Conservation (phyloP, 2,113 vertebrate species). For the Pedionomus torquatus region DNA sequence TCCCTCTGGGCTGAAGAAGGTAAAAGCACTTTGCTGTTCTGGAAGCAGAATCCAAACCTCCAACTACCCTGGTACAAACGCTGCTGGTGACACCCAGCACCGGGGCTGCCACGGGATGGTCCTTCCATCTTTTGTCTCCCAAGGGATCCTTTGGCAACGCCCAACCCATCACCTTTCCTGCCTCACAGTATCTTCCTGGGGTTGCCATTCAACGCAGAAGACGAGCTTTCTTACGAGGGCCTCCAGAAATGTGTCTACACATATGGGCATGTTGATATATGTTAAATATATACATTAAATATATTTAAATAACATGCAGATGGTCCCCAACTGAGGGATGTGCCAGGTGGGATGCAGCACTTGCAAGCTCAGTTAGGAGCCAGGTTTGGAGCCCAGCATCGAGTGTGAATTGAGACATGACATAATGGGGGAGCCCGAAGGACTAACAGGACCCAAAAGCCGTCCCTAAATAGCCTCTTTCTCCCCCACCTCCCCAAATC, state of each 20-base stretch:
- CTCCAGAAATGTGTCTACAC: fast-evolving
- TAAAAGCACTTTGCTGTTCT: background rate
- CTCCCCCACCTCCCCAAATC: background rate
- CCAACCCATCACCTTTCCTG: background rate
- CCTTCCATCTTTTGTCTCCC: background rate
- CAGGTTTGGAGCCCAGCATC: background rate
- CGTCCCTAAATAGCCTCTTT: background rate
- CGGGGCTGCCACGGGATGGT: background rate
- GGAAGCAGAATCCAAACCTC: background rate
- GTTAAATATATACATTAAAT: background rate
- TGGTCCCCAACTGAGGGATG: background rate
- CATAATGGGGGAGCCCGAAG: background rate
- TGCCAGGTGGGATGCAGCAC: background rate
- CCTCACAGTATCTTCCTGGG: background rate
- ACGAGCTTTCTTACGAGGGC: background rate
- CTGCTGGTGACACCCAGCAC: background rate
- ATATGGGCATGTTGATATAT: fast-evolving
- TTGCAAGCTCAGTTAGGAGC: background rate
- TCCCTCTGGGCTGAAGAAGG: background rate
- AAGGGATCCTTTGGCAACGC: background rate
- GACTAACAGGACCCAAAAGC: background rate
- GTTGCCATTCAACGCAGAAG: background rate
- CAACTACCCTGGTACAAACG: background rate
- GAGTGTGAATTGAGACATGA: fast-evolving
- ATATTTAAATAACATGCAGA: background rate